Conservation (phyloP, 2,797 vertebrate genomes). For the Sebastes trivittatus region DNA sequence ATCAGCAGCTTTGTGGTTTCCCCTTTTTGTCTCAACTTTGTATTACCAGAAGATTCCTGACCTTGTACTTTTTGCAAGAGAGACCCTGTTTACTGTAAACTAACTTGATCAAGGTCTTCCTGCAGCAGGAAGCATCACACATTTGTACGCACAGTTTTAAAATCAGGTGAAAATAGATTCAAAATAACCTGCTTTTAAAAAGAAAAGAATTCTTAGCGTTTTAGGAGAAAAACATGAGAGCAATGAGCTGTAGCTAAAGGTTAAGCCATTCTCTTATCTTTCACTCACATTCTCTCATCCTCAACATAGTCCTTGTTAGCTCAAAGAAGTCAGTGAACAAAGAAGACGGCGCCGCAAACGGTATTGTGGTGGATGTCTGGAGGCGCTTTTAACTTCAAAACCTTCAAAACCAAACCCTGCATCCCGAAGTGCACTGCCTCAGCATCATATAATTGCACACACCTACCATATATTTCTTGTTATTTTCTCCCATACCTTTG, state of each 20-base stretch:
- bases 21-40: not conserved
- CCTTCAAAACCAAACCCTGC: constrained; percentile 33
- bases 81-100: not conserved
- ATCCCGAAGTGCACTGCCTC: not conserved
- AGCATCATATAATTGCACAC: constrained; percentile 25
- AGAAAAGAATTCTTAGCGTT: not conserved
- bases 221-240: not conserved
- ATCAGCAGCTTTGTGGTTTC: not conserved
- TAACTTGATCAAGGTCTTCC: not conserved
- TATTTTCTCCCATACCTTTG: constrained; percentile 52
- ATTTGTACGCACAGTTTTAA: not conserved
- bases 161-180: not conserved
- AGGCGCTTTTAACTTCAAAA: constrained; percentile 46
- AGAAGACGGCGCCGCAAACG: constrained; percentile 11
- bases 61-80: not conserved
- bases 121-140: not conserved
- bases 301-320: not conserved
- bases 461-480: constrained; percentile 15
- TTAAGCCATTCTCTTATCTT: constrained; percentile 34
- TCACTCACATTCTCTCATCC: constrained; percentile 9
- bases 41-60: not conserved
- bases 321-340: constrained; percentile 40
- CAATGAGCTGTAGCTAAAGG: constrained; percentile 9
- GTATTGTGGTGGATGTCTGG: constrained; percentile 31
- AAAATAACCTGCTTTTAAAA: not conserved